Evolutionary conservation across 2,113 vertebrate genomes (phyloP).

Genomic region (Herpailurus yagouaroundi): DNA sequence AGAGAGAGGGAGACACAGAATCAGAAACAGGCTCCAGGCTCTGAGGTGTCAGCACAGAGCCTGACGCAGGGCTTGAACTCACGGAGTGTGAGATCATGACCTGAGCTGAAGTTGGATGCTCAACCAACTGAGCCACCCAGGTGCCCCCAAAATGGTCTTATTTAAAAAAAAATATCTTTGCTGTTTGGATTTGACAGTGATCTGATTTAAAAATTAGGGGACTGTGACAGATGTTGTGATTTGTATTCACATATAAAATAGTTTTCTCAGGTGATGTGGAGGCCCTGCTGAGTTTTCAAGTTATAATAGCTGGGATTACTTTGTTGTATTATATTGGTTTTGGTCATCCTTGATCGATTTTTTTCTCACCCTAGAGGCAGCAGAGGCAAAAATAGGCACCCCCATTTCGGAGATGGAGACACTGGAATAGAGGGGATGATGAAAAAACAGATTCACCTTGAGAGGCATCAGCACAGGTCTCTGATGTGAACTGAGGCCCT

Average conservation of each 20-base stretch:
- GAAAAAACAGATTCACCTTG: neutral
- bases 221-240: constrained; percentile 54
- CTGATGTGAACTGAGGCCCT: neutral
- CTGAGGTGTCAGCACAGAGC: too few species aligned
- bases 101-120: too few species aligned
- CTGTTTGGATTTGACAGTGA: constrained; percentile 35
- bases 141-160: neutral
- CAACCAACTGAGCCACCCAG: too few species aligned
- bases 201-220: constrained; percentile 59
- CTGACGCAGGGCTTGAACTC: too few species aligned
- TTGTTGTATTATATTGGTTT: constrained; percentile 19
- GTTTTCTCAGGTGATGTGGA: constrained; percentile 51
- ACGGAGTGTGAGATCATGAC: too few species aligned
- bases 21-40: too few species aligned
- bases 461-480: neutral
- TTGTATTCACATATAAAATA: constrained; percentile 59
- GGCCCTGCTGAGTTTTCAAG: constrained; percentile 40
- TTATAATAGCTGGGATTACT: constrained; percentile 54
- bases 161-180: constrained; percentile 24
- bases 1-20: too few species aligned
- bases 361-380: neutral
- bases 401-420: neutral
- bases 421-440: neutral
- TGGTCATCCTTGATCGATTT: constrained; percentile 29
- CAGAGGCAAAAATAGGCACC: neutral